Evolutionary conservation across 2,888 invertebrate genomes (phyloP).

Genomic region (Acanthopleura granulata): DNA sequence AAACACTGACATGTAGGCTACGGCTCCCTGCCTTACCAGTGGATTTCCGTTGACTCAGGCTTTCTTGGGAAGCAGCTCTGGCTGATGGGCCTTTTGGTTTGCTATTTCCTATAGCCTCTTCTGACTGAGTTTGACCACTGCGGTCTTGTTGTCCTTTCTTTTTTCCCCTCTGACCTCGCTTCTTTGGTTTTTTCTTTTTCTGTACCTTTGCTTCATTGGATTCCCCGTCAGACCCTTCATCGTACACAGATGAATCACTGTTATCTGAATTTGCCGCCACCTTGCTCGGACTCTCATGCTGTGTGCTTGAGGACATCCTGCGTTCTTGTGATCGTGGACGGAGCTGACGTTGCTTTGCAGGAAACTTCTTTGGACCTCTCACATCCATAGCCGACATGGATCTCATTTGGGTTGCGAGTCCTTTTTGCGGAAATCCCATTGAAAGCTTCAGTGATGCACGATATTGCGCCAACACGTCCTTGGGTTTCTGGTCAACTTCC

Average conservation of each 20-base stretch:
- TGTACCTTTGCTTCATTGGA: not conserved
- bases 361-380: not conserved
- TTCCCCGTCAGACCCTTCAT: not conserved
- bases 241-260: not conserved
- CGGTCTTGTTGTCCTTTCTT: not conserved
- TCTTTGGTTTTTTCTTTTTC: not conserved
- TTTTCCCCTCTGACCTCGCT: not conserved
- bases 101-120: no score
- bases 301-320: not conserved
- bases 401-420: not conserved
- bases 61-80: not conserved
- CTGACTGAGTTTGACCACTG: no score
- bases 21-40: no score
- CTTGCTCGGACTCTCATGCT: not conserved
- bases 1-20: not conserved
- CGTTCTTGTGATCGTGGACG: not conserved
- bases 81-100: not conserved
- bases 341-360: not conserved
- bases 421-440: not conserved
- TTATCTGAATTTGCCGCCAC: not conserved
- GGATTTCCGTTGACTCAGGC: not conserved
- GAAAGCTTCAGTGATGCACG: not conserved
- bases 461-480: not conserved
- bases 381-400: not conserved
- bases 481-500: not conserved